Percentiles rank a stretch among this genome's conserved stretches.
phyloP scores from a whole-genome alignment of 2,113 vertebrate species.

The Coturnix japonica region DNA sequence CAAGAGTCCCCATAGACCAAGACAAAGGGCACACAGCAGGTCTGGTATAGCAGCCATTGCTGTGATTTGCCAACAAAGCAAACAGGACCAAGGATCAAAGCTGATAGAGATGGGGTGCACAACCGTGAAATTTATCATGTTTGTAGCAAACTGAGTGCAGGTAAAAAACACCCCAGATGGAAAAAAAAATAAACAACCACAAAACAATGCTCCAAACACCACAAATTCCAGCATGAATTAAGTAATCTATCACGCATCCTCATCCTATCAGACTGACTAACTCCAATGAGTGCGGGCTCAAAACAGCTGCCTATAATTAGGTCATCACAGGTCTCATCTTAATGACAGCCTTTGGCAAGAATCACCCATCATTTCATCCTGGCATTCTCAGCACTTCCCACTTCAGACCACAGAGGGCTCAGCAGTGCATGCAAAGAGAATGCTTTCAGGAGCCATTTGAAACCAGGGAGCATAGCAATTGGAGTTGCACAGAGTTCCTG shows the following conservation, averaged over 20 bases:
- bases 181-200: background rate
- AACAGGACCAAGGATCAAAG: background rate
- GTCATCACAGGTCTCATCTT: background rate
- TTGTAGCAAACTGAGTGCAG: background rate
- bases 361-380: background rate
- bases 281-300: background rate
- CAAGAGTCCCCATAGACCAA: rapidly evolving
- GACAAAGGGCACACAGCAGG: rapidly evolving
- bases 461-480: background rate
- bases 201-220: background rate
- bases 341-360: background rate
- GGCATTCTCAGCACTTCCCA: background rate
- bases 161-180: background rate
- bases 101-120: rapidly evolving
- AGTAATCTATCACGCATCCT: background rate
- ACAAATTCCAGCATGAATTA: background rate
- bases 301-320: background rate
- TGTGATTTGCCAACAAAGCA: background rate
- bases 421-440: background rate
- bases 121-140: background rate
- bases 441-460: background rate
- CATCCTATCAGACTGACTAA: background rate
- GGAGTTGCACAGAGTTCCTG: background rate
- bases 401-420: background rate
- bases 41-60: rapidly evolving